Base-by-base conservation (phyloP, 2,797 vertebrate genomes). In the Falco rusticolus region DNA sequence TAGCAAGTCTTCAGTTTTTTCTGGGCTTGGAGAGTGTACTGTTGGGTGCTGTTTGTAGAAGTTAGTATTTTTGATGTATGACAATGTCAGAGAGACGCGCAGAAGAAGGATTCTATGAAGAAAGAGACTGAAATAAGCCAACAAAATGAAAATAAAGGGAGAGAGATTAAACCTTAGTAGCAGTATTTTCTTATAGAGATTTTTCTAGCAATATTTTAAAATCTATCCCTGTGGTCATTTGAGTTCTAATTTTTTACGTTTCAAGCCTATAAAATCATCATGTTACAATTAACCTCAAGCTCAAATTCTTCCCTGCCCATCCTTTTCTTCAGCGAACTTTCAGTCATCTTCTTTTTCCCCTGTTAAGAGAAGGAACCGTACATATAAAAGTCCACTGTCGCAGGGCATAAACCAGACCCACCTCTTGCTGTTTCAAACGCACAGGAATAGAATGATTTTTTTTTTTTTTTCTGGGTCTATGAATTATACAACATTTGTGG, bases 401-500 rank as follows among this genome's bases (percentile, higher is more conserved):
- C 13, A 51, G 21, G 16, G 8, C 51, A 64, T 84, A 64, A 66
- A 57, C 59, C 21, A 59, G 37, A 48, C 5, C 31, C 11, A 43
- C 39, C 13, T 59, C 50, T 54, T 72, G 16, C n/a, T 92, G 8
- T 75, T 89, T 84, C 29, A 68, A 81, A 91, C 72, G 10, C 21
- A 39, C 26, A 41, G 39, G 34, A 31, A 25, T 16, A 74, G 48
- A 70, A 47, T 47, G 37, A 34, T 34, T 10, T 37, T 56, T 25
- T 33, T 15, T 54, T 75, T 86, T 64, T 90, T 9, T 37, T 37
- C 70, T 95, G 9, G 9, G 17, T 24, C 51, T 63, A 91, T 96
- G 95, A 97, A 97, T 93, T 92, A 97, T 91, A 93, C 97, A 97
- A 96, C 76, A 92, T 80, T 94, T 16, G 24, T 91, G 47, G 65